Conservation (phyloP, 2,113 vertebrate species). For the Prunella fulvescens region DNA sequence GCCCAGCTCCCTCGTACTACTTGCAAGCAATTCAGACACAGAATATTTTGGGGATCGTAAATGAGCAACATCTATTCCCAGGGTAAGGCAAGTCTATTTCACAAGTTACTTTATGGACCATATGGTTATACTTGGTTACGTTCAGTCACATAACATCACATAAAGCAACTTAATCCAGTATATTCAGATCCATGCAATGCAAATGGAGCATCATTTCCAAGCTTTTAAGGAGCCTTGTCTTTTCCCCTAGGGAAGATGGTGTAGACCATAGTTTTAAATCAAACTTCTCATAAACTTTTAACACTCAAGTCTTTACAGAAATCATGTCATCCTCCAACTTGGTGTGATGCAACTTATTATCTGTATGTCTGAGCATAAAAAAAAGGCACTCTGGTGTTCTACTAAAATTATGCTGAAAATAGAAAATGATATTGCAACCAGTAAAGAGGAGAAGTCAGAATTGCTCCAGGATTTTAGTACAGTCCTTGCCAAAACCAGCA, state of each 20-base stretch:
- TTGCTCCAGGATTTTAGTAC: neutral
- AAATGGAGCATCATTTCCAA: constrained; percentile 45
- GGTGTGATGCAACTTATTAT: neutral
- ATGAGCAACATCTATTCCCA: constrained; percentile 52
- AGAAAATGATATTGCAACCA: neutral
- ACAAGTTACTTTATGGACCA: constrained; percentile 63
- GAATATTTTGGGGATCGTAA: constrained; percentile 45
- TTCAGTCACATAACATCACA: constrained; percentile 56
- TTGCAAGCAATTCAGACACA: neutral
- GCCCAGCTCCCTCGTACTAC: neutral
- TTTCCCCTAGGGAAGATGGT: neutral
- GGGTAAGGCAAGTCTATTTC: constrained; percentile 55
- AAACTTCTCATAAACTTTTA: constrained; percentile 41
- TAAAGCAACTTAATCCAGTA: constrained; percentile 44
- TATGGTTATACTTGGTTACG: constrained; percentile 45
- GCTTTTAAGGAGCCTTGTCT: constrained; percentile 19
- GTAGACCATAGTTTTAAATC: constrained; percentile 25
- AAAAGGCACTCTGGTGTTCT: neutral
- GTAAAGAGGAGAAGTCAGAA: neutral
- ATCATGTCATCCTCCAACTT: neutral
- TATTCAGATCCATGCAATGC: constrained; percentile 38
- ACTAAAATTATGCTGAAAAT: neutral
- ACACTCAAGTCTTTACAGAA: neutral
- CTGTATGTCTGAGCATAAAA: neutral
- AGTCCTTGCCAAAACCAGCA: constrained; percentile 23